phyloP scores from a whole-genome alignment of 2,797 vertebrate genomes.

The Chelon auratus region DNA sequence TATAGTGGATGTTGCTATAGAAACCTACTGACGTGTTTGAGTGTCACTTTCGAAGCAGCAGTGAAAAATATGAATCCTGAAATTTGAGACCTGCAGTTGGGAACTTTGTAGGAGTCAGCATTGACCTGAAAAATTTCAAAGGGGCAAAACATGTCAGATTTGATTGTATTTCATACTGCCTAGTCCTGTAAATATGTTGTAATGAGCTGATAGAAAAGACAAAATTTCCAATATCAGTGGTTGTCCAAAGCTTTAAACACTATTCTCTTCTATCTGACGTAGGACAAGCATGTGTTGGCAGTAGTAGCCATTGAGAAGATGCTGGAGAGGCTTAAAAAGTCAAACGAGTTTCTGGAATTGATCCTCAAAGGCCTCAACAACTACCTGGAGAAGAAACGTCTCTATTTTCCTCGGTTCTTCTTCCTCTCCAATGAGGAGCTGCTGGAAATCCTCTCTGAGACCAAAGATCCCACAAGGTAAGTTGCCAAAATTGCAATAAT shows the following conservation, averaged over 20 bases:
- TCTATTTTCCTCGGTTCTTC: slow-evolving; percentile 95
- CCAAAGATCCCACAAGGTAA: slow-evolving; percentile 93
- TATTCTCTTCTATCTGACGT: slow-evolving; percentile 19
- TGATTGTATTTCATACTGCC: background rate
- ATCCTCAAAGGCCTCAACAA: slow-evolving; percentile 94
- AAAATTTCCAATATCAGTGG: background rate
- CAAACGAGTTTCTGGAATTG: slow-evolving; percentile 88
- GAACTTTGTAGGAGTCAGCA: background rate
- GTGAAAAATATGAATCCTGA: slow-evolving; percentile 3
- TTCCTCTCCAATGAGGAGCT: slow-evolving; percentile 95
- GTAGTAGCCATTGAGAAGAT: slow-evolving; percentile 89
- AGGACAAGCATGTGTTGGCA: slow-evolving; percentile 89
- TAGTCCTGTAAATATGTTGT: background rate
- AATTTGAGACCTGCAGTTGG: background rate
- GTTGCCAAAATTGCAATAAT: background rate
- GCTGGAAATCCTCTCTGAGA: slow-evolving; percentile 94
- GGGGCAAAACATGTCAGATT: background rate
- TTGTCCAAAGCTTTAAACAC: background rate
- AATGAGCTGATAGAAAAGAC: background rate
- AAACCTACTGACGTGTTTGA: slow-evolving; percentile 29
- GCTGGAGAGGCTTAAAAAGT: slow-evolving; percentile 88
- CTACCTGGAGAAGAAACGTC: slow-evolving; percentile 93
- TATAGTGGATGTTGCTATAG: slow-evolving; percentile 22
- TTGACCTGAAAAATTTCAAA: background rate
- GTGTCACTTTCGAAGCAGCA: slow-evolving; percentile 31